Base-by-base conservation (phyloP, 2,113 vertebrate genomes). In the Numenius arquata region DNA sequence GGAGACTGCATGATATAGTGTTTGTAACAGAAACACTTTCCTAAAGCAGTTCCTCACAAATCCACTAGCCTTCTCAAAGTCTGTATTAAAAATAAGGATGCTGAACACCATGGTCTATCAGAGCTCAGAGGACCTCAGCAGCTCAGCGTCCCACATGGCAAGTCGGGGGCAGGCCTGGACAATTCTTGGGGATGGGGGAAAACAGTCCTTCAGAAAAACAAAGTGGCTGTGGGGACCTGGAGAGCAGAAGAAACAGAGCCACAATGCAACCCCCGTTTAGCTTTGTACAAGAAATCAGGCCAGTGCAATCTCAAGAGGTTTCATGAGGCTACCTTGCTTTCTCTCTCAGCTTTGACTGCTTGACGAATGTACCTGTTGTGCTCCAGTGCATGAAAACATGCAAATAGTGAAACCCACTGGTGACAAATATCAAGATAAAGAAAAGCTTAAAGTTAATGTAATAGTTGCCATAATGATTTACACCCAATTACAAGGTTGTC, bases 91-190 rank as follows among this genome's bases (percentile, higher is more conserved):
- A 41, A 14, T 25, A 29, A 23, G 63, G n/a, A 19, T 66, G 43
- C 22, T 74, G 92, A 86, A 18, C 17, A 22, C 18, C 4, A 0
- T 20, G 15, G 40, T 61, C 48, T 38, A 34, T 41, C n/a, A 80
- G 58, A 80, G 43, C n/a, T 90, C 48, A 38, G 45, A 84, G 47
- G 25, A 86, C 7, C 53, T 76, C 56, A 75, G 75, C 68, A 74
- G 30, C 61, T 50, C 74, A 55, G 50, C 0, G 0, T 41, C 18
- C 52, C 50, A 18, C 0, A 1, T 32, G 17, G 38, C 17, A 48
- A 8, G 12, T 53, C 26, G 79, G 36, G 78, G 11, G 11, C 43
- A 88, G 40, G 23, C 27, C 34, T 65, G 45, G 36, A 34, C 32
- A 70, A 3, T 53, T 53, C 45, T n/a, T 58, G 32, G 45, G 34